phyloP scores from a whole-genome alignment of 2,888 invertebrate species.

The Drosophila meridiana region DNA sequence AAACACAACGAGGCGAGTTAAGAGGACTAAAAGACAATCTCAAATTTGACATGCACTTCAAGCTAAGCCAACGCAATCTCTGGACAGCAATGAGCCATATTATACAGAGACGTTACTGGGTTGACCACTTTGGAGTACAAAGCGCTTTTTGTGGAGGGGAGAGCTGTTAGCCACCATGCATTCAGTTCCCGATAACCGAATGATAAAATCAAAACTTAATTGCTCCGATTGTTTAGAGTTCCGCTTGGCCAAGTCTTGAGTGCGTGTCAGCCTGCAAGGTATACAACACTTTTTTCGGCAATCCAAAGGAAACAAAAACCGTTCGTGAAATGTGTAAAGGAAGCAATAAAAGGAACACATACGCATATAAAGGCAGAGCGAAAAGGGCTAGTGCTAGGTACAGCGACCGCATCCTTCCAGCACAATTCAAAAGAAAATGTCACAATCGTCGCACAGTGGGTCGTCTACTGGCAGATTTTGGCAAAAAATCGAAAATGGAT shows the following conservation, averaged over 20 bases:
- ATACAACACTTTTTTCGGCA: constrained; percentile 44
- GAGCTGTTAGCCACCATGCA: no score
- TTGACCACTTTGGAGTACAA: constrained; percentile 3
- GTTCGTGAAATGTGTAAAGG: constrained; percentile 31
- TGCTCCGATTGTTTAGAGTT: constrained; percentile 38
- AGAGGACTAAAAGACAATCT: neutral
- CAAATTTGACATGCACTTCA: constrained; percentile 6
- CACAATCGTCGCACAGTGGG: constrained; percentile 13
- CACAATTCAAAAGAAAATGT: constrained; percentile 50
- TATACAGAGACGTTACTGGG: neutral
- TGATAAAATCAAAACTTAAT: constrained; percentile 18
- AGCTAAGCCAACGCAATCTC: no score
- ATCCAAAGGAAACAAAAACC: constrained; percentile 27
- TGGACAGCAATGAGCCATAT: neutral
- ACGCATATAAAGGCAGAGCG: neutral
- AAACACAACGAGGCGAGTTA: neutral
- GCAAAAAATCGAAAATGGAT: no score
- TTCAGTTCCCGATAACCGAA: neutral
- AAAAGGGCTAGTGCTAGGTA: constrained; percentile 1
- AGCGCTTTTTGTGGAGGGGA: neutral
- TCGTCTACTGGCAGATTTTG: no score
- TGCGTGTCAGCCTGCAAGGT: constrained; percentile 40
- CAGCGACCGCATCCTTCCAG: constrained; percentile 33
- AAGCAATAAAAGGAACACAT: constrained; percentile 33
- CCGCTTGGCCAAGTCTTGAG: constrained; percentile 26